phyloP scores from a whole-genome alignment of 2,888 invertebrate genomes.

The Ichneumoninae sp. region DNA sequence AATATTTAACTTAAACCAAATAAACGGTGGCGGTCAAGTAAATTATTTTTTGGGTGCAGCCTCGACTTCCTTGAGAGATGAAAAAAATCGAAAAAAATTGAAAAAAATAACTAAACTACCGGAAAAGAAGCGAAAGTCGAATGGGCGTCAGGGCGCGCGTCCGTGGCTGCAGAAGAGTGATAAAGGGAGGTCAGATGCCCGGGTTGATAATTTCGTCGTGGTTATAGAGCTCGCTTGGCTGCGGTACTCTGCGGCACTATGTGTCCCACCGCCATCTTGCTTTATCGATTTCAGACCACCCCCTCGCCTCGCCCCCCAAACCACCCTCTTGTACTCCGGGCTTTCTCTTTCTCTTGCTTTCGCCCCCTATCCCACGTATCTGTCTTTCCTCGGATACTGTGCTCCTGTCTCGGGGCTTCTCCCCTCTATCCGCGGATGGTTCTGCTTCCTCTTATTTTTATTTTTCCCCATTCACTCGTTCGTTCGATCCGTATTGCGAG shows the following conservation, averaged over 20 bases:
- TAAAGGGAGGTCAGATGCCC: slow-evolving; percentile 11
- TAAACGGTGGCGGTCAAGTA: too few species aligned
- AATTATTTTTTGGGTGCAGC: background rate
- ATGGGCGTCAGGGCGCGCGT: slow-evolving; percentile 33
- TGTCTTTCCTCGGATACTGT: slow-evolving; percentile 23
- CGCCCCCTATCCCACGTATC: slow-evolving; percentile 70
- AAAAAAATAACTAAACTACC: background rate
- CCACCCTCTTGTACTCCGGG: slow-evolving; percentile 21
- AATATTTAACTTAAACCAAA: too few species aligned
- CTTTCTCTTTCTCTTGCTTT: slow-evolving; percentile 73
- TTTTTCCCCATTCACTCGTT: slow-evolving; percentile 19
- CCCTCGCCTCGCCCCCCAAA: too few species aligned
- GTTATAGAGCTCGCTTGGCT: slow-evolving; percentile 73
- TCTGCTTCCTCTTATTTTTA: background rate
- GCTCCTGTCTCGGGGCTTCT: background rate
- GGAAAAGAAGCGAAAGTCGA: slow-evolving; percentile 9
- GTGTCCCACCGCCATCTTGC: slow-evolving; percentile 80
- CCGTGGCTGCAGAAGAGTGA: slow-evolving; percentile 48
- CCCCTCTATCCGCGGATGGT: background rate
- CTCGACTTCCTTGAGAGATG: background rate
- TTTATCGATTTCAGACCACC: slow-evolving; percentile 70
- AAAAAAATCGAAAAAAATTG: background rate
- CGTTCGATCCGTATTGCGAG: slow-evolving; percentile 26
- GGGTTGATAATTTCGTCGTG: slow-evolving; percentile 76
- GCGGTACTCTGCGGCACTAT: slow-evolving; percentile 82